phyloP scores from a whole-genome alignment of 1,140 invertebrate genomes.

The Brachionus koreanus region DNA sequence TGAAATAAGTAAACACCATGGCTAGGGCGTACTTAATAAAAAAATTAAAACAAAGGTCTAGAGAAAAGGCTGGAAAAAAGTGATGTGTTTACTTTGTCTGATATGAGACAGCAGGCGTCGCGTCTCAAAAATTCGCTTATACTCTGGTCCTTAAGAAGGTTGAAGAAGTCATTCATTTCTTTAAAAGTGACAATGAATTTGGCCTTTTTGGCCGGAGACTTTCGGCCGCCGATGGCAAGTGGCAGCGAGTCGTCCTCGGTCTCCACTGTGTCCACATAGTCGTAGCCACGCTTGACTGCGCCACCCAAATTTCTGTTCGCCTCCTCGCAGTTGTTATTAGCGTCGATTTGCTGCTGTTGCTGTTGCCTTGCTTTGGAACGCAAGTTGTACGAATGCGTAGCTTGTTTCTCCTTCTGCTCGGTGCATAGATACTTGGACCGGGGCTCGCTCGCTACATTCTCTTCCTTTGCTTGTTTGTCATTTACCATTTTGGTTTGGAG shows the following conservation, averaged over 20 bases:
- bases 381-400: slow-evolving; percentile 21
- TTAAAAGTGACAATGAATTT: slow-evolving; percentile 41
- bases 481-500: background rate
- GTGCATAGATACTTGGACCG: background rate
- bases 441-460: background rate
- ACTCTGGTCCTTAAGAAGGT: slow-evolving; percentile 48
- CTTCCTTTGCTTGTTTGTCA: background rate
- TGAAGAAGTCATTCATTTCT: slow-evolving; percentile 43
- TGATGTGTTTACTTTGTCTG: slow-evolving; percentile 52
- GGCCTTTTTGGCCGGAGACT: slow-evolving; percentile 40
- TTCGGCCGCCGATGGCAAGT: background rate
- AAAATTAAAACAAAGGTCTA: slow-evolving; percentile 45
- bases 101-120: slow-evolving; percentile 52
- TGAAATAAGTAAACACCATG: slow-evolving; percentile 65
- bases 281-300: slow-evolving; percentile 13
- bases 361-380: slow-evolving; percentile 5
- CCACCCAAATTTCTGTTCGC: background rate
- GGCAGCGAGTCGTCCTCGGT: slow-evolving; percentile 24
- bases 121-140: slow-evolving; percentile 52
- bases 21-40: slow-evolving; percentile 61
- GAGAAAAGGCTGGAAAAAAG: background rate
- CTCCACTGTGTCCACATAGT: slow-evolving; percentile 13
- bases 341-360: background rate
- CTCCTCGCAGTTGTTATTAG: background rate
- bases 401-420: slow-evolving; percentile 20